Evolutionary conservation across 2,888 invertebrate species (phyloP).

Genomic region (Margaritifera margaritifera): DNA sequence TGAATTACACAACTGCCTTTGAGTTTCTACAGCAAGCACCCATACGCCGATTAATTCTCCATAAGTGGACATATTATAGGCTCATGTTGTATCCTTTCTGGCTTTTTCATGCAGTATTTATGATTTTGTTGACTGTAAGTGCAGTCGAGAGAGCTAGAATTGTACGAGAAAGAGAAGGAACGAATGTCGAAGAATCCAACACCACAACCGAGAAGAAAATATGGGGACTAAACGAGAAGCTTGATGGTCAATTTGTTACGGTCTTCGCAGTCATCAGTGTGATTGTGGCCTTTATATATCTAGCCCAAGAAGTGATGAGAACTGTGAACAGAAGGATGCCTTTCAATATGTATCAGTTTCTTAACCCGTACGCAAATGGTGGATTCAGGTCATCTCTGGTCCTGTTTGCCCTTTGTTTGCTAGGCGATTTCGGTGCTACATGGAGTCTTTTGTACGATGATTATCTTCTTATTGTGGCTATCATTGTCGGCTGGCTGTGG

Average conservation of each 20-base stretch:
- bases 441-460: slow-evolving; percentile 19
- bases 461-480: slow-evolving; percentile 41
- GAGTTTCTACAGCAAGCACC: slow-evolving; percentile 41
- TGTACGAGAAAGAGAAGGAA: background rate
- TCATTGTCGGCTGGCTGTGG: slow-evolving; percentile 53
- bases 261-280: slow-evolving; percentile 21
- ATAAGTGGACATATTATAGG: slow-evolving; percentile 46
- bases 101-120: slow-evolving; percentile 38
- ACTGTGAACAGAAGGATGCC: slow-evolving; percentile 18
- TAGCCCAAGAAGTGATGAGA: slow-evolving; percentile 21
- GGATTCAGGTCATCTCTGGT: slow-evolving; percentile 43
- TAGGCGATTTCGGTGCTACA: slow-evolving; percentile 36
- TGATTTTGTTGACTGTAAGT: slow-evolving; percentile 37
- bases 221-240: slow-evolving; percentile 1
- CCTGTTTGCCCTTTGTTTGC: slow-evolving; percentile 33
- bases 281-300: slow-evolving; percentile 27
- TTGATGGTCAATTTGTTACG: slow-evolving; percentile 21
- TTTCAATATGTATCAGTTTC: slow-evolving; percentile 17
- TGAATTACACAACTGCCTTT: slow-evolving; percentile 41
- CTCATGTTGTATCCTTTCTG: slow-evolving; percentile 39
- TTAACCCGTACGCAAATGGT: slow-evolving; percentile 43
- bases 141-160: slow-evolving; percentile 19
- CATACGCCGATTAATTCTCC: slow-evolving; percentile 38
- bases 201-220: slow-evolving; percentile 11
- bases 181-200: slow-evolving; percentile 12